phyloP scores from a whole-genome alignment of 2,797 vertebrate genomes.

The Astyanax mexicanus region DNA sequence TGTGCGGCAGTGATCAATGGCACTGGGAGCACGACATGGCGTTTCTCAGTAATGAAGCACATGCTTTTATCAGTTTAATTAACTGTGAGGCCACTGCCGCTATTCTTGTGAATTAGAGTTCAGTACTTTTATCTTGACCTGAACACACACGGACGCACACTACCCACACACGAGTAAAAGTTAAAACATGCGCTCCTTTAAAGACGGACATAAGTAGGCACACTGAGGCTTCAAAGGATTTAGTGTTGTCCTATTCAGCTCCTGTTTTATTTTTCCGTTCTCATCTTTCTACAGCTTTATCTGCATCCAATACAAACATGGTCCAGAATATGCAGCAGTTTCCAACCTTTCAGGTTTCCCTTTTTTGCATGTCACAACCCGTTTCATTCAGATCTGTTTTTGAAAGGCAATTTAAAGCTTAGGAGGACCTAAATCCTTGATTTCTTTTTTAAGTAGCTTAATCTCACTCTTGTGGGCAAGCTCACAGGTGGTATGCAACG shows the following conservation, averaged over 20 bases:
- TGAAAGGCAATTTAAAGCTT: background rate
- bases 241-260: background rate
- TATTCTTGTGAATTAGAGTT: conserved; percentile 37
- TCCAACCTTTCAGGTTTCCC: background rate
- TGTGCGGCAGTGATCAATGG: conserved; percentile 75
- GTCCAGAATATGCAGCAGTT: background rate
- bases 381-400: background rate
- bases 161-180: background rate
- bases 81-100: conserved; percentile 47
- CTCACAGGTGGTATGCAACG: too few species aligned
- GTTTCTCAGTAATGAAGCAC: conserved; percentile 75
- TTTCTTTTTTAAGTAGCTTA: background rate
- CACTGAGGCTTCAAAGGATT: too few species aligned
- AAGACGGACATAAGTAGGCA: background rate
- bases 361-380: background rate
- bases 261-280: conserved; percentile 21
- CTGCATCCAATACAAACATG: background rate
- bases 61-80: conserved; percentile 77
- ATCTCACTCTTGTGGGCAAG: background rate
- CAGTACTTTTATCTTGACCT: conserved; percentile 15
- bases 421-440: background rate
- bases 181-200: background rate
- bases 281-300: background rate
- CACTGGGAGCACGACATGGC: conserved; percentile 65
- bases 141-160: conserved; percentile 8